phyloP scores from a whole-genome alignment of 2,113 vertebrate species.

The Leucoraja erinaceus region DNA sequence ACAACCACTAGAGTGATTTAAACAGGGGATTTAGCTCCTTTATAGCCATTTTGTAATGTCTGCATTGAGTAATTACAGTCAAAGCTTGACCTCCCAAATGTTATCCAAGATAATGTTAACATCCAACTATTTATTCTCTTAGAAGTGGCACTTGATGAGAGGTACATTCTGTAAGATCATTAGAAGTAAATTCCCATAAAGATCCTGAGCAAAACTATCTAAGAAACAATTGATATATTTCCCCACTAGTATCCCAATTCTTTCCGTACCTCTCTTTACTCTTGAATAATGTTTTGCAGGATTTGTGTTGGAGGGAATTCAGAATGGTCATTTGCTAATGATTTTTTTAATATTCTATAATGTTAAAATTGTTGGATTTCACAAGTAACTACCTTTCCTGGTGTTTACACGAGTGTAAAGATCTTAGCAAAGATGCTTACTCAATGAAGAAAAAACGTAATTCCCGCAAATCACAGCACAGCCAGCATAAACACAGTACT shows the following conservation, averaged over 20 bases:
- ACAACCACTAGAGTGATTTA: too few relatives aligned
- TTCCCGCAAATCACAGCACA: conserved; percentile 29
- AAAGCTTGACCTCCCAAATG: background rate
- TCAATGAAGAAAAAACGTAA: background rate
- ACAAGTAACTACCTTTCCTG: conserved; percentile 12
- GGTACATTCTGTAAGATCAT: too few relatives aligned
- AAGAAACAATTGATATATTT: too few relatives aligned
- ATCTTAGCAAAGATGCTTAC: background rate
- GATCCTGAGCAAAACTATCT: background rate
- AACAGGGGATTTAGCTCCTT: background rate
- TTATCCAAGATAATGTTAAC: background rate
- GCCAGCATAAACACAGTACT: conserved; percentile 29
- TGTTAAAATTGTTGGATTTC: background rate
- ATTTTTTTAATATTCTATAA: background rate
- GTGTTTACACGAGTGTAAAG: conserved; percentile 11
- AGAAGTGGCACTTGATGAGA: background rate
- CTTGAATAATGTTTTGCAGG: conserved; percentile 8
- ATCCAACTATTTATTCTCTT: background rate
- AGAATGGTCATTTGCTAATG: background rate
- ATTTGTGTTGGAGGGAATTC: background rate
- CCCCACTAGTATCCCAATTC: background rate
- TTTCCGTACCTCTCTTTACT: background rate
- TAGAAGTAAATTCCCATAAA: background rate
- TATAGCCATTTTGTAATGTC: background rate
- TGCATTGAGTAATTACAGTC: background rate